Evolutionary conservation across 1,140 invertebrate species (phyloP), one percentile per base, ranked within the genome.

Genomic region (Macrobrachium rosenbergii): DNA sequence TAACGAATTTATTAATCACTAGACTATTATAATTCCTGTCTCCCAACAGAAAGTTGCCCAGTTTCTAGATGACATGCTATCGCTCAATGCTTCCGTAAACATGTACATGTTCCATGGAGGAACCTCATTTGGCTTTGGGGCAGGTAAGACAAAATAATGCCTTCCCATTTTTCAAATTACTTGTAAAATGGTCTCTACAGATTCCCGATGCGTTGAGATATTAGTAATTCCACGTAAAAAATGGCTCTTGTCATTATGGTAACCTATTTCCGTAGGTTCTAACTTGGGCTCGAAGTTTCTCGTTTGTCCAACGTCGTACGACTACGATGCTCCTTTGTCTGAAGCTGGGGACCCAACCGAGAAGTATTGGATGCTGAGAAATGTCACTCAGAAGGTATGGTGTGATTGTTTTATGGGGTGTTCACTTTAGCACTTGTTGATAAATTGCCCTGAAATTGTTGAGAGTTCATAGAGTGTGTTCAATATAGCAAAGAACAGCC

Each of bases 281-380:
- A 85, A 83, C 64, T n/a, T 37, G 6, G 19, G 37, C 2, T 12
- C 2, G 28, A 85, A 81, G n/a, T 88, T 79, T 89, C 92, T 92
- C 62, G 94, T 95, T 2, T 94, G 95, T 90, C 93, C 95, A 21
- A 97, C 96, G 12, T 96, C 96, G 62, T 98, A 97, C 91, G 96
- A 98, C 92, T 97, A 96, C 90, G 96, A 97, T 92, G 95, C 96
- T 12, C 96, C 96, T 0, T 92, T 98, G 69, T 94, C 93, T 72
- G 96, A 98, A 92, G 95, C 95, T 59, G 96, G 96, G 28, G 96
- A 97, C 91, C 93, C 95, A 0, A 97, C 96, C 19, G 91, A 93
- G 0, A 97, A 98, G 92, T 98, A 97, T 92, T 94, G 94, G 58
- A 93, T 93, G 5, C 94, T 98, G 58, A 94, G 95, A 90, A 92